These are phyloP conservation scores for Chloebia gouldiae DNA, from an alignment of 2,113 vertebrate species.

Conservation along the genomic window DNA sequence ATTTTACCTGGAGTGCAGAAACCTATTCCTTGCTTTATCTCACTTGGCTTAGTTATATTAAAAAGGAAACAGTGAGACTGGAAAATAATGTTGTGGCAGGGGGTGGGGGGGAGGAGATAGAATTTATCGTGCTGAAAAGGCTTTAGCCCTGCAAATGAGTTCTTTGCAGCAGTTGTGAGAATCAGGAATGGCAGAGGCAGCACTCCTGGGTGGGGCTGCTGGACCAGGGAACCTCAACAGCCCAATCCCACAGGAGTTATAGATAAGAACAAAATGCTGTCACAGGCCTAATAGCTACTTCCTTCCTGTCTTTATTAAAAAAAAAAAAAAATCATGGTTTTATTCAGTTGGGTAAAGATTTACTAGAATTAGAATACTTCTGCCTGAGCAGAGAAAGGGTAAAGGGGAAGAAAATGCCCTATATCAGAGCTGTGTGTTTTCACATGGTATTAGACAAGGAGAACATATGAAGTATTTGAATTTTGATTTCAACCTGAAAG, in stretches of 20 bases:
- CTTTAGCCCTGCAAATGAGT: neutral
- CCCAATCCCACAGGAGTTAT: neutral
- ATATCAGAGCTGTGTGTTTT: neutral
- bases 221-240: neutral
- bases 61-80: neutral
- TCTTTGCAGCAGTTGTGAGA: neutral
- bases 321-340: neutral
- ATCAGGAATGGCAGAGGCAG: neutral
- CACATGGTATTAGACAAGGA: neutral
- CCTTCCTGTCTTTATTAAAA: fast-evolving
- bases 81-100: neutral
- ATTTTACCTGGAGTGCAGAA: neutral
- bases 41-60: neutral
- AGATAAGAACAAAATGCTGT: neutral
- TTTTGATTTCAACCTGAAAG: neutral
- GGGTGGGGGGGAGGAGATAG: fast-evolving
- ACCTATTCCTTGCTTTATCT: neutral
- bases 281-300: neutral
- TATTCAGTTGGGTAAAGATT: neutral
- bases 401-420: no score
- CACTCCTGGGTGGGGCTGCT: neutral
- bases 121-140: neutral
- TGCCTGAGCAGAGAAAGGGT: neutral
- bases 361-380: neutral
- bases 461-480: neutral